phyloP scores from a whole-genome alignment of 2,888 invertebrate species.

The Spodoptera littoralis region DNA sequence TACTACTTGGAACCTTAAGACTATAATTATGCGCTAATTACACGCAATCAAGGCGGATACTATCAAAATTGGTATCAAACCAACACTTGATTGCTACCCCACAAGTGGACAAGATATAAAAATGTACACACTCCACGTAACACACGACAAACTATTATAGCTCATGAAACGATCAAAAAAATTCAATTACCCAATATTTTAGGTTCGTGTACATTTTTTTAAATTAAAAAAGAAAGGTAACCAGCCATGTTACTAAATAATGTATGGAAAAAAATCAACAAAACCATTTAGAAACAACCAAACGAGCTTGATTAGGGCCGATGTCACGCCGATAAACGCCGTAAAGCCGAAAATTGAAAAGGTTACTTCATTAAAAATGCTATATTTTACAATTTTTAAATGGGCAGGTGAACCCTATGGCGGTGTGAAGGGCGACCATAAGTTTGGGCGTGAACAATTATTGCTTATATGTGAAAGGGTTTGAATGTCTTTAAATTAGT shows the following conservation, averaged over 20 bases:
- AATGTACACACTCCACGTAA: conserved; percentile 31
- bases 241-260: conserved; percentile 75
- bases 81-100: conserved; percentile 49
- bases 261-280: conserved; percentile 66
- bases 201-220: conserved; percentile 59
- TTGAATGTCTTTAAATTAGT: too few relatives aligned
- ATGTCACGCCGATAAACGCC: conserved; percentile 88
- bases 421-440: conserved; percentile 72
- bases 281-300: conserved; percentile 72
- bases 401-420: conserved; percentile 84
- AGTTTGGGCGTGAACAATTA: conserved; percentile 36
- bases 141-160: conserved; percentile 49
- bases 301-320: conserved; percentile 84
- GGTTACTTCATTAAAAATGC: conserved; percentile 87
- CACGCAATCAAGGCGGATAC: conserved; percentile 47
- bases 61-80: conserved; percentile 47
- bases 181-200: conserved; percentile 78
- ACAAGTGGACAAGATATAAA: conserved; percentile 35
- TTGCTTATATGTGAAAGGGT: conserved; percentile 30
- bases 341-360: conserved; percentile 87
- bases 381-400: conserved; percentile 87
- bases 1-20: conserved; percentile 24
- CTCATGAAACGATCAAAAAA: conserved; percentile 70
- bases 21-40: conserved; percentile 26
- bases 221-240: conserved; percentile 82